These are phyloP conservation scores for Oceanodroma leucorhoa DNA, from an alignment of 2,797 vertebrate genomes.

Conservation along the genomic window DNA sequence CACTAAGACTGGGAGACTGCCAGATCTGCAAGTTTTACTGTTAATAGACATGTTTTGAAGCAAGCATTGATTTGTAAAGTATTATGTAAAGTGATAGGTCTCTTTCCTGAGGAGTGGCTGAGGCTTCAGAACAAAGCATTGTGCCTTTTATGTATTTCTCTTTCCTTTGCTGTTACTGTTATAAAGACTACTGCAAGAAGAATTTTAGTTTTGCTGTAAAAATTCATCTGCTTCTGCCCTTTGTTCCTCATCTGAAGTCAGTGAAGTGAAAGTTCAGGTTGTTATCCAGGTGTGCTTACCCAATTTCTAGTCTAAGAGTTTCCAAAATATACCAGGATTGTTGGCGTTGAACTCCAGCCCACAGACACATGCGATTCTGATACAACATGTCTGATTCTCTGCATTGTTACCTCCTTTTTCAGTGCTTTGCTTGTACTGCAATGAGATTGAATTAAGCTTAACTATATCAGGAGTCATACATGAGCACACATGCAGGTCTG, in stretches of 20 bases:
- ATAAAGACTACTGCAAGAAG: background rate
- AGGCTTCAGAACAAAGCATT: background rate
- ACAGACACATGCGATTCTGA: background rate
- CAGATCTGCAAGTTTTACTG: background rate
- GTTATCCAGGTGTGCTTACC: background rate
- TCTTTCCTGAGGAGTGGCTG: background rate
- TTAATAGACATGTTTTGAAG: constrained; percentile 2
- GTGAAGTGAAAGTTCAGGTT: background rate
- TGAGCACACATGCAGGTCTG: background rate
- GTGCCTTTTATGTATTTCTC: background rate
- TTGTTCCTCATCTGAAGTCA: background rate
- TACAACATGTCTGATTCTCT: background rate
- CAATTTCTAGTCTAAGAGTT: background rate
- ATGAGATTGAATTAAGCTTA: background rate
- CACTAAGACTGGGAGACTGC: background rate
- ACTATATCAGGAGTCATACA: background rate
- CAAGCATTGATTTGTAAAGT: background rate
- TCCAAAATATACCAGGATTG: background rate
- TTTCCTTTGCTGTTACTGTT: background rate
- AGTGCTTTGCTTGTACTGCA: background rate
- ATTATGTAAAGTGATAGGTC: background rate
- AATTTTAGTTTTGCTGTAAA: background rate
- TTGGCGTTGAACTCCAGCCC: background rate
- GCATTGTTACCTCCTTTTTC: background rate
- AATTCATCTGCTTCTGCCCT: background rate